A percentile compares a stretch with the other conserved stretches of the same genome.
These are phyloP conservation scores for Mactra quadrangularis DNA, from an alignment of 1,140 invertebrate genomes.

Conservation along the genomic window DNA sequence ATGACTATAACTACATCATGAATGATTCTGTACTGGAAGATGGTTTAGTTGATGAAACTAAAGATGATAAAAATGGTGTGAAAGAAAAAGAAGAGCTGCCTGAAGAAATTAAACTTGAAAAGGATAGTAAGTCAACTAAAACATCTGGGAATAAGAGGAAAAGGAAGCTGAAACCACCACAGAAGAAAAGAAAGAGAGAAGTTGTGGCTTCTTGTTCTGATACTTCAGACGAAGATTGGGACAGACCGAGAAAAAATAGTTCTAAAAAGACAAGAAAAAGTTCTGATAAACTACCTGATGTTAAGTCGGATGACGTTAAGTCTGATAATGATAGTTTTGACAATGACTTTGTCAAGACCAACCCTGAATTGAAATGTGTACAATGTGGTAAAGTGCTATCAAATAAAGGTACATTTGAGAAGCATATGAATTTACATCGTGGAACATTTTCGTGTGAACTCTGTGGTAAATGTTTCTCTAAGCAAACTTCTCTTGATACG, in stretches of 20 bases:
- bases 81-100: constrained; percentile 1
- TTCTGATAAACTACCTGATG: no score
- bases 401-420: constrained; percentile 6
- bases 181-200: constrained; percentile 12
- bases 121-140: not conserved
- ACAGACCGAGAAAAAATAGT: not conserved
- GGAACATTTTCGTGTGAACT: constrained; percentile 43
- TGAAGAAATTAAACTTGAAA: constrained; percentile 11
- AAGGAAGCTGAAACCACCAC: not conserved
- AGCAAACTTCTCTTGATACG: constrained; percentile 30
- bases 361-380: not conserved
- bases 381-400: constrained; percentile 30
- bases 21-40: not conserved
- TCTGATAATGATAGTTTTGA: not conserved
- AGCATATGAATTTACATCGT: constrained; percentile 49
- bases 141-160: not conserved
- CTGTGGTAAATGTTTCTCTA: constrained; percentile 44
- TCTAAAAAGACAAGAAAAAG: not conserved
- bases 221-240: not conserved
- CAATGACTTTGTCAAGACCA: not conserved
- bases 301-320: not conserved
- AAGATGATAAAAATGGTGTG: not conserved
- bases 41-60: not conserved
- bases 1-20: constrained; percentile 39
- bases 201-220: not conserved